Conservation (phyloP, 2,113 vertebrate species). For the Peromyscus californicus region DNA sequence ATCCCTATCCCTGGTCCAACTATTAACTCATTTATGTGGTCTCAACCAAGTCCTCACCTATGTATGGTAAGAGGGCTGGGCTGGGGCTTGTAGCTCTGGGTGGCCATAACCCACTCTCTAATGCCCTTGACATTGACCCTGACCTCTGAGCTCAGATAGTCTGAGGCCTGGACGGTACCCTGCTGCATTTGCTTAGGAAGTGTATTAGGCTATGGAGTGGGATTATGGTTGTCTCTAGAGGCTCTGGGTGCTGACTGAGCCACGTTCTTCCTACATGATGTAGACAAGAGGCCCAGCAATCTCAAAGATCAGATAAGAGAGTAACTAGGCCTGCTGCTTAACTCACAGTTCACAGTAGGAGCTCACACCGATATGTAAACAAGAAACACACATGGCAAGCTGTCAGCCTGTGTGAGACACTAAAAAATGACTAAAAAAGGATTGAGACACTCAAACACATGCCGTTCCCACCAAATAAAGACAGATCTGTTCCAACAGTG, state of each 20-base stretch:
- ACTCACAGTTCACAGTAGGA: neutral
- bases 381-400: neutral
- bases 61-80: neutral
- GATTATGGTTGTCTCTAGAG: neutral
- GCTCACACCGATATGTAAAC: neutral
- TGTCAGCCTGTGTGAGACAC: neutral
- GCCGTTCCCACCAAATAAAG: constrained; percentile 14
- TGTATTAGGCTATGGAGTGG: neutral
- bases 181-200: neutral
- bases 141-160: neutral
- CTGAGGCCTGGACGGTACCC: neutral
- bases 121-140: neutral
- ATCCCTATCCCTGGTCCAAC: neutral
- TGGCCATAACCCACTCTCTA: neutral
- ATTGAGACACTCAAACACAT: neutral
- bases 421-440: constrained; percentile 66
- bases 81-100: neutral
- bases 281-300: too few species aligned
- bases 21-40: neutral
- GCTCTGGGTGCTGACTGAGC: neutral
- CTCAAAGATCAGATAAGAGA: neutral
- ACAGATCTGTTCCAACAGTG: neutral
- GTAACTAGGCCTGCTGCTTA: rapidly evolving
- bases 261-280: neutral
- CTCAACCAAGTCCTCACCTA: neutral